phyloP scores from a whole-genome alignment of 2,797 vertebrate species.

The Percopsis omiscomaycus region DNA sequence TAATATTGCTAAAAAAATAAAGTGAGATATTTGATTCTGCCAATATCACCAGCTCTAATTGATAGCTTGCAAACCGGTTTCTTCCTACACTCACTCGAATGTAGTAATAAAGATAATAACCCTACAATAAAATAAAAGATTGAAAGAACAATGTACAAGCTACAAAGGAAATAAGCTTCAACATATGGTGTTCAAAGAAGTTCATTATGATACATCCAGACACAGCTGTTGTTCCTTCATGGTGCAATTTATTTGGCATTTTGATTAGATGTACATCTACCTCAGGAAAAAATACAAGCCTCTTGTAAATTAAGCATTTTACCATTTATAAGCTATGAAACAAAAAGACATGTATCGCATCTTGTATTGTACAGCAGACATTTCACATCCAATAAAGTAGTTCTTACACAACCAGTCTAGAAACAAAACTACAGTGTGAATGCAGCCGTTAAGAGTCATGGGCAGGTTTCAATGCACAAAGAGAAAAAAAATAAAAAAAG shows the following conservation, averaged over 20 bases:
- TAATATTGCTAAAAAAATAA: too few relatives aligned
- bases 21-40: too few relatives aligned
- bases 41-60: too few relatives aligned
- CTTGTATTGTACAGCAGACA: constrained; percentile 75
- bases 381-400: constrained; percentile 64
- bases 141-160: too few relatives aligned
- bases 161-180: too few relatives aligned
- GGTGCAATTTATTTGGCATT: constrained; percentile 97
- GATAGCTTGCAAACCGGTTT: too few relatives aligned
- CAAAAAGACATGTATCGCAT: constrained; percentile 73
- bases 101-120: too few relatives aligned
- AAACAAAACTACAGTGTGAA: constrained; percentile 62
- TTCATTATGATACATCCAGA: constrained; percentile 5
- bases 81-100: too few relatives aligned
- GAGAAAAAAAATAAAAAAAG: constrained; percentile 19
- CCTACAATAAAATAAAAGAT: too few relatives aligned
- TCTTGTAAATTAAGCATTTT: constrained; percentile 73
- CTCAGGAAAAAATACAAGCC: constrained; percentile 74
- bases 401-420: constrained; percentile 71
- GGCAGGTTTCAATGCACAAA: constrained; percentile 21
- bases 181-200: constrained; percentile 16
- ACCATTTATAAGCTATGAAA: constrained; percentile 70
- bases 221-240: constrained; percentile 67
- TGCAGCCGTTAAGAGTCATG: constrained; percentile 40
- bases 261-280: constrained; percentile 88